A percentile compares a stretch with the other conserved stretches of the same genome.
Evolutionary conservation across 2,888 invertebrate genomes (phyloP).

Genomic region (Nomada flava): DNA sequence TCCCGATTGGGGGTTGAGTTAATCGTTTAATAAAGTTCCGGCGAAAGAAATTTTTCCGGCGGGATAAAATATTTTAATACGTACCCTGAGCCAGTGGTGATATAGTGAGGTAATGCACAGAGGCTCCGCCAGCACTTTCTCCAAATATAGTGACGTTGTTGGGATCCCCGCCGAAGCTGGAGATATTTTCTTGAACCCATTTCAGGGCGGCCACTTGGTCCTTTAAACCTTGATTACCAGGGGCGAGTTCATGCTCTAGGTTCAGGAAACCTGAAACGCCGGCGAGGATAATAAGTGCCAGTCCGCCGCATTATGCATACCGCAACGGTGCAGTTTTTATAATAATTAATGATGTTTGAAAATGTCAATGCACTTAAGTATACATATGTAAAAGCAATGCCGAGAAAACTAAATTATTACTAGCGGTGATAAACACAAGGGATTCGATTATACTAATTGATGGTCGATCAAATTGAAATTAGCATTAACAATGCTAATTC

Average conservation of each 20-base stretch:
- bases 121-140: conserved; percentile 72
- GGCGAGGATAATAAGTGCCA: background rate
- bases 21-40: too few relatives aligned
- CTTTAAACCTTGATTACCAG: conserved; percentile 77
- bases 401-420: too few relatives aligned
- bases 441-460: too few relatives aligned
- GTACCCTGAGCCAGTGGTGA: conserved; percentile 67
- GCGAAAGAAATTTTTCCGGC: too few relatives aligned
- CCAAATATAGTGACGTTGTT: conserved; percentile 76
- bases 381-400: background rate
- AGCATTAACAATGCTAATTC: too few relatives aligned
- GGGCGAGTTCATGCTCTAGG: conserved; percentile 63
- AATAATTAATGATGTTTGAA: background rate
- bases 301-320: background rate
- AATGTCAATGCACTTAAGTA: background rate
- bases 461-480: too few relatives aligned
- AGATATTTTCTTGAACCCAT: conserved; percentile 73
- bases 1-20: too few relatives aligned
- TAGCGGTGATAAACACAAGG: too few relatives aligned
- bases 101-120: conserved; percentile 70
- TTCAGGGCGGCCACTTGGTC: conserved; percentile 73
- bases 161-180: conserved; percentile 72
- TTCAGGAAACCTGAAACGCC: conserved; percentile 66
- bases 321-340: background rate
- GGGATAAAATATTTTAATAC: background rate